These are phyloP conservation scores for Tenualosa ilisha DNA, from an alignment of 2,797 vertebrate species.

Conservation along the genomic window DNA sequence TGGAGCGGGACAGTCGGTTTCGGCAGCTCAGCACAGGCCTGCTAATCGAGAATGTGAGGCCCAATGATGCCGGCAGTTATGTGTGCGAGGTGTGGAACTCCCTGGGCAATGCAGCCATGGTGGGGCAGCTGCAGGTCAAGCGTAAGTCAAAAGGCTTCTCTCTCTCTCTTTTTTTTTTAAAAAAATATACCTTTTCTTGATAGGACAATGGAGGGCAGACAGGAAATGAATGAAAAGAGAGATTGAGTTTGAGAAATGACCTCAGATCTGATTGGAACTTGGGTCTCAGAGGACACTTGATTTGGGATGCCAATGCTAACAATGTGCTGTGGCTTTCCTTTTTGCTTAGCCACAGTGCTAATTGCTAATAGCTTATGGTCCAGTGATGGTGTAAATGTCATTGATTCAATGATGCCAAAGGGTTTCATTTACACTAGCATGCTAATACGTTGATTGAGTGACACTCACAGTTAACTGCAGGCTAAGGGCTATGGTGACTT, in stretches of 20 bases:
- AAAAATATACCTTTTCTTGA: no score
- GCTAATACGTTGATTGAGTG: background rate
- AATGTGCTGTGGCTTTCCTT: no score
- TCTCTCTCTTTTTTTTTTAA: background rate
- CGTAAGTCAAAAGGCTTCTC: constrained; percentile 78
- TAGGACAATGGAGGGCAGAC: no score
- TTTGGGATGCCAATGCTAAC: no score
- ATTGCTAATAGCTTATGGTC: background rate
- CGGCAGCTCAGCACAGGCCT: constrained; percentile 88
- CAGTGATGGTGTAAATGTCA: constrained; percentile 10
- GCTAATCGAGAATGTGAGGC: constrained; percentile 87
- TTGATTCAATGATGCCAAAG: background rate
- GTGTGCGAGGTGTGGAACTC: constrained; percentile 98
- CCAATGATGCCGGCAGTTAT: constrained; percentile 90
- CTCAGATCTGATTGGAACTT: no score
- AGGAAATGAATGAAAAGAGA: no score
- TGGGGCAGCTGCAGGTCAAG: constrained; percentile 90
- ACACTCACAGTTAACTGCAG: background rate
- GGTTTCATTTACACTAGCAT: background rate
- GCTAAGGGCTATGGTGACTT: background rate
- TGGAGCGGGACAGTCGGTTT: constrained; percentile 92
- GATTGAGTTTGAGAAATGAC: no score
- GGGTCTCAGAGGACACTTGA: no score
- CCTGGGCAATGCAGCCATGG: constrained; percentile 92
- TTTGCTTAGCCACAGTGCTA: background rate